Conservation (phyloP, 2,113 vertebrate species). For the Indri indri region DNA sequence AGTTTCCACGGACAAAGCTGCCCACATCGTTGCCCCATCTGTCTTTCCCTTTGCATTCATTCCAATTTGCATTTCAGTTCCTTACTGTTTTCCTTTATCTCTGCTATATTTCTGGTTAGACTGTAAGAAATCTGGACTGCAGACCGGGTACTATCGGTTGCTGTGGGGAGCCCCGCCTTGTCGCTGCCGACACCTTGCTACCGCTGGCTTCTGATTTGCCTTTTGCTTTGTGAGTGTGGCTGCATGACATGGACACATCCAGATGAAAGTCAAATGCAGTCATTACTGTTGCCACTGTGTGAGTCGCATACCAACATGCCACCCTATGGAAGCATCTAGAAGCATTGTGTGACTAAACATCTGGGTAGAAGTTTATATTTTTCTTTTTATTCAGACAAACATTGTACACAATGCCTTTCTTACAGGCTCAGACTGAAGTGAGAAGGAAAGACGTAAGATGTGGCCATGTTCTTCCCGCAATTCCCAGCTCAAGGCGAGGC, state of each 20-base stretch:
- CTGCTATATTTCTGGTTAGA: background rate
- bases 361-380: background rate
- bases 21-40: background rate
- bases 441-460: background rate
- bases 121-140: background rate
- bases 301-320: background rate
- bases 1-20: fast-evolving
- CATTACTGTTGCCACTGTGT: background rate
- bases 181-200: background rate
- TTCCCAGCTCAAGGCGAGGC: background rate
- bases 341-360: background rate
- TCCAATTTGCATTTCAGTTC: background rate
- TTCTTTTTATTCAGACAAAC: background rate
- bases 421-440: background rate
- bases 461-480: background rate
- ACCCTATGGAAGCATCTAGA: background rate
- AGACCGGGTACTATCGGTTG: fast-evolving
- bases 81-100: background rate
- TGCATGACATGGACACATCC: fast-evolving
- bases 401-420: background rate
- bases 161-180: background rate
- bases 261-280: background rate
- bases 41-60: background rate
- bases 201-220: background rate
- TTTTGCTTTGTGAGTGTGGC: background rate